Evolutionary conservation across 2,797 vertebrate species (phyloP).

Genomic region (Diglossa cyanea): DNA sequence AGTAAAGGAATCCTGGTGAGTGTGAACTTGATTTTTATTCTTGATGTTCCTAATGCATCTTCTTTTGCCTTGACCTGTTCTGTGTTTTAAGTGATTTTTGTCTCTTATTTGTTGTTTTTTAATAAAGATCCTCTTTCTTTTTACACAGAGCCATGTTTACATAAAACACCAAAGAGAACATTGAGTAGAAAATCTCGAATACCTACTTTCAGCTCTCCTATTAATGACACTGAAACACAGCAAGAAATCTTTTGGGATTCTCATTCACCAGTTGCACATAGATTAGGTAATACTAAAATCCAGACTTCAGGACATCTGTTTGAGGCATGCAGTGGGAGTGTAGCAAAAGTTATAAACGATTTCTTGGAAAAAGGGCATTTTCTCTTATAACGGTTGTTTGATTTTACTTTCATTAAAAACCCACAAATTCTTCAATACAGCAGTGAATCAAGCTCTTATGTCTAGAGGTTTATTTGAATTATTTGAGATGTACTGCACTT

Average conservation of each 20-base stretch:
- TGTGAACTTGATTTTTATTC: neutral
- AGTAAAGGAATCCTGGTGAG: neutral
- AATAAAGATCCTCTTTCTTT: neutral
- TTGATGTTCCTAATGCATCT: neutral
- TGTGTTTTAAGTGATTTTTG: neutral
- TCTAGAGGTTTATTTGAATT: neutral
- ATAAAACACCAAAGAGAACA: slow-evolving; percentile 73
- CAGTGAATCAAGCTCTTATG: neutral
- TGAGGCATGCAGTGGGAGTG: neutral
- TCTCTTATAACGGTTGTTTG: neutral
- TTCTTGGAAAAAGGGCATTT: neutral
- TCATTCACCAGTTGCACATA: slow-evolving; percentile 82
- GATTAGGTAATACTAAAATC: slow-evolving; percentile 73
- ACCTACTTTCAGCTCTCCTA: slow-evolving; percentile 79
- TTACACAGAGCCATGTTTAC: slow-evolving; percentile 58
- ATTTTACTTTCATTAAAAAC: neutral
- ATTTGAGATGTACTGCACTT: neutral
- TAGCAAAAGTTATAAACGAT: neutral
- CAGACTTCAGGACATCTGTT: neutral
- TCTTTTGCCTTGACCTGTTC: neutral
- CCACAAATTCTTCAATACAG: neutral
- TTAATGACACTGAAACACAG: slow-evolving; percentile 83
- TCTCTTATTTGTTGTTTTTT: neutral
- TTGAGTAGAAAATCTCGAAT: slow-evolving; percentile 62
- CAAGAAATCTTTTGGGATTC: slow-evolving; percentile 96